Percentiles rank a stretch among this genome's conserved stretches.
Evolutionary conservation across 2,113 vertebrate species (phyloP).

Genomic region (Phycodurus eques): DNA sequence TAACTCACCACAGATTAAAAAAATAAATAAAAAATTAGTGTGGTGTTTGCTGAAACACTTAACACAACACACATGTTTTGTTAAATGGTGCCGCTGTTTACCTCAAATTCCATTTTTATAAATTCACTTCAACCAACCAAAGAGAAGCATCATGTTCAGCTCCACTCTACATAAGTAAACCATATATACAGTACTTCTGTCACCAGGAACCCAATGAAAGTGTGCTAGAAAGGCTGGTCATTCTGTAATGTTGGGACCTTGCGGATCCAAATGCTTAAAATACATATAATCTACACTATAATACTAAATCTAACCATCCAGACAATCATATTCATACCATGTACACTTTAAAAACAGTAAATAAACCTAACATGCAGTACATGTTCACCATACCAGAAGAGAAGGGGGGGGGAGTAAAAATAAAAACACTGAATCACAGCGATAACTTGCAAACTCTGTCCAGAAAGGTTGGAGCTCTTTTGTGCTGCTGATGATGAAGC

Average conservation of each 20-base stretch:
- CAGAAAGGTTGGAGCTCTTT: not conserved
- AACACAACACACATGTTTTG: too few relatives aligned
- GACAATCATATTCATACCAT: not conserved
- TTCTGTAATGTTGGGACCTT: too few relatives aligned
- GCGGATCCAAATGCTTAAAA: too few relatives aligned
- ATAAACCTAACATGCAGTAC: not conserved
- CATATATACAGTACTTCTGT: not conserved
- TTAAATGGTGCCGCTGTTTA: not conserved
- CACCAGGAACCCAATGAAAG: too few relatives aligned
- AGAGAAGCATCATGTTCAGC: not conserved
- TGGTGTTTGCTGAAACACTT: too few relatives aligned
- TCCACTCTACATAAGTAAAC: not conserved
- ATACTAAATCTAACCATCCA: too few relatives aligned
- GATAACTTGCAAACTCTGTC: too few relatives aligned
- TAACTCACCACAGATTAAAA: too few relatives aligned
- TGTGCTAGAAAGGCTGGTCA: not conserved
- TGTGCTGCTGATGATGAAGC: not conserved
- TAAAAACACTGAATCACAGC: not conserved
- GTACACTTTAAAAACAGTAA: not conserved
- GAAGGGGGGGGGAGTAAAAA: too few relatives aligned
- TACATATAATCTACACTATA: too few relatives aligned
- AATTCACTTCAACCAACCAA: not conserved
- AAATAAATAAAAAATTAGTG: too few relatives aligned
- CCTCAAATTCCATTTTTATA: not conserved
- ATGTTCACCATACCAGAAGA: not conserved